A percentile compares a stretch with the other conserved stretches of the same genome.
These are phyloP conservation scores for Sebastes hubbsi DNA, from an alignment of 2,797 vertebrate genomes.

Conservation along the genomic window DNA sequence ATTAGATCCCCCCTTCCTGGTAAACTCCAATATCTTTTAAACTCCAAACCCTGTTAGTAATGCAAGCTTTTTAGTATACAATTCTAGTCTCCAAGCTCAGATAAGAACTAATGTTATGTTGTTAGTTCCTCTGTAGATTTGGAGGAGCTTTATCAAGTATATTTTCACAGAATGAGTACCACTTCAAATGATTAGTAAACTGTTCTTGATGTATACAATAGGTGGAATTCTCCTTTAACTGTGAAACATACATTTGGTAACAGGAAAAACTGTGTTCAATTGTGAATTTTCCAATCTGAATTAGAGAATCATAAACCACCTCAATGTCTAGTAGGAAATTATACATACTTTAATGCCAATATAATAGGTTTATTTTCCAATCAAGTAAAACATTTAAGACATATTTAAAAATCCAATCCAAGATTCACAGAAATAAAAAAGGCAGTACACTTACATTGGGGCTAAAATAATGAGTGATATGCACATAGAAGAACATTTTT, in stretches of 20 bases:
- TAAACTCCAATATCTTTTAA: no score
- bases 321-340: slow-evolving; percentile 56
- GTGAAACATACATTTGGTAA: not conserved
- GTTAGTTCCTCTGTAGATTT: not conserved
- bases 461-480: slow-evolving; percentile 75
- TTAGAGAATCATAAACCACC: not conserved
- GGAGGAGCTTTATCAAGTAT: not conserved
- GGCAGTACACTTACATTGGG: slow-evolving; percentile 70
- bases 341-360: slow-evolving; percentile 76
- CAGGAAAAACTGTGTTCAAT: not conserved
- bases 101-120: not conserved
- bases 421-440: slow-evolving; percentile 77
- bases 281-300: not conserved
- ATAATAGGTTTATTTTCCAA: slow-evolving; percentile 81
- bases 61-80: not conserved
- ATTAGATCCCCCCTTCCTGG: rapidly evolving
- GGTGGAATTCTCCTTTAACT: not conserved
- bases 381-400: slow-evolving; percentile 79
- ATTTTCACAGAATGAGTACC: no score
- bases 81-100: not conserved
- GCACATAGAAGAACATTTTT: slow-evolving; percentile 64
- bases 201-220: not conserved
- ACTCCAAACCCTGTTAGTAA: no score
- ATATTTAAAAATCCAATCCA: slow-evolving; percentile 75
- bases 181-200: not conserved